Conservation (phyloP, 2,888 invertebrate species). For the Zaprionus bogoriensis region DNA sequence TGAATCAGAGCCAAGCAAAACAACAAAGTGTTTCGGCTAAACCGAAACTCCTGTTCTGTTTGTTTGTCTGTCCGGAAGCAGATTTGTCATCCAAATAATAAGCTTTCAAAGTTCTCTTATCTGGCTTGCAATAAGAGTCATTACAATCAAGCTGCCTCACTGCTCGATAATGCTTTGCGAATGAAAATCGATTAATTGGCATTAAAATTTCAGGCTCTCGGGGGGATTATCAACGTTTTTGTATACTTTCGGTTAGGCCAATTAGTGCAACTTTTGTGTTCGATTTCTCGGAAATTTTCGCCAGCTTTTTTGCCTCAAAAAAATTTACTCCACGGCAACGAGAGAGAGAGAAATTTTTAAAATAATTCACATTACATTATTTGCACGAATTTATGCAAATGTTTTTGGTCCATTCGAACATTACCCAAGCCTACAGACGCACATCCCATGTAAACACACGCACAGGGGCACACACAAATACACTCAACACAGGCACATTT, state of each 20-base stretch:
- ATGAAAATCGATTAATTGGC: neutral
- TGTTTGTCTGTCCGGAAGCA: neutral
- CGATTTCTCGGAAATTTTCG: neutral
- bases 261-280: neutral
- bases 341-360: constrained; percentile 30
- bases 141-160: too few relatives aligned
- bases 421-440: neutral
- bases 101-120: neutral
- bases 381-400: constrained; percentile 57
- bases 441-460: constrained; percentile 10
- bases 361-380: constrained; percentile 63
- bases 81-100: neutral
- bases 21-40: neutral
- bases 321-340: constrained; percentile 27
- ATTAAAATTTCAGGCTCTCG: neutral
- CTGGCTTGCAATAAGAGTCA: neutral
- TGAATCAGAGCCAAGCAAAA: constrained; percentile 25
- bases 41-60: neutral
- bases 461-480: constrained; percentile 7
- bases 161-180: neutral
- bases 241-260: neutral
- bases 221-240: neutral
- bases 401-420: constrained; percentile 17
- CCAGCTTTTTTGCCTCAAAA: constrained; percentile 20
- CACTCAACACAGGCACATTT: constrained; percentile 17